A percentile compares a stretch with the other conserved stretches of the same genome.
phyloP scores from a whole-genome alignment of 23 tunicate species.

The Styela plicata region DNA sequence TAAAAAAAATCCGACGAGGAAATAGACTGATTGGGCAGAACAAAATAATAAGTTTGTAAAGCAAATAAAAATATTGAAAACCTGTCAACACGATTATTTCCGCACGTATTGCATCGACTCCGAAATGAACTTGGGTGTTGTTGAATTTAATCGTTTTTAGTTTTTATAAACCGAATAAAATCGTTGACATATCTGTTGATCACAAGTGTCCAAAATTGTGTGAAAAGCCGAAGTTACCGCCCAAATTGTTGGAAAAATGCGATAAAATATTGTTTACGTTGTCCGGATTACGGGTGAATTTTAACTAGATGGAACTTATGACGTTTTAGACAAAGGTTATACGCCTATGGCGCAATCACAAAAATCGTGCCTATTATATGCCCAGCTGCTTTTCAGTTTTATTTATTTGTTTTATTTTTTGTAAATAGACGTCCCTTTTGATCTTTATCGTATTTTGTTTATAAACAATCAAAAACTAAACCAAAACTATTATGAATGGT shows the following conservation, averaged over 20 bases:
- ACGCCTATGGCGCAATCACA: neutral
- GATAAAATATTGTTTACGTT: neutral
- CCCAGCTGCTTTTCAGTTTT: neutral
- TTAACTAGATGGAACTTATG: neutral
- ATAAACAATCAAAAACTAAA: neutral
- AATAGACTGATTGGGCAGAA: no score
- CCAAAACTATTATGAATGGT: no score
- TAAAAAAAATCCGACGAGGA: no score
- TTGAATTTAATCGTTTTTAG: no score
- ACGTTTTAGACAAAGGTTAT: neutral
- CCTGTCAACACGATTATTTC: no score
- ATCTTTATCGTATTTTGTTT: neutral
- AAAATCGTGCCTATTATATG: neutral
- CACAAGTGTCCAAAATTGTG: neutral
- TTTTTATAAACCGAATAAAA: no score
- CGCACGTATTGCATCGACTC: no score
- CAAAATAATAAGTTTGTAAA: no score
- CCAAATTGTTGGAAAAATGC: neutral
- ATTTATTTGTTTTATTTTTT: neutral
- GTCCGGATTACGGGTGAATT: neutral
- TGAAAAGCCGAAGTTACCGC: neutral
- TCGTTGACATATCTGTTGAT: neutral
- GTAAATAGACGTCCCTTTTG: neutral
- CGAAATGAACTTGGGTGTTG: no score
- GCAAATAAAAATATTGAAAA: no score